These are phyloP conservation scores for Melanaphis sacchari DNA, from an alignment of 1,140 invertebrate species.

Conservation along the genomic window DNA sequence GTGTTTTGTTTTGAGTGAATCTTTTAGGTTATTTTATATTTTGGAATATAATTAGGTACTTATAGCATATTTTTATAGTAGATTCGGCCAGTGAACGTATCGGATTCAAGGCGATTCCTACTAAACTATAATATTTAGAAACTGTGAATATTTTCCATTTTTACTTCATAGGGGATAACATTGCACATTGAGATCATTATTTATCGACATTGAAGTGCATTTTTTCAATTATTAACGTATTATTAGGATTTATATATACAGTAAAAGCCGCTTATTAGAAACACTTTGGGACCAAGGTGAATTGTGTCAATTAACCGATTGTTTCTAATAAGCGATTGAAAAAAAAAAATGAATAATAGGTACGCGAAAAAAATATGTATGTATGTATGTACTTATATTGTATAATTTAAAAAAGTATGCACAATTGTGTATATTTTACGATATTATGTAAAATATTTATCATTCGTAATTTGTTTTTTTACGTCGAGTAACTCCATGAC, in stretches of 20 bases:
- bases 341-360: too few species aligned
- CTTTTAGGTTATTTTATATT: not conserved
- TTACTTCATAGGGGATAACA: not conserved
- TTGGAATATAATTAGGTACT: not conserved
- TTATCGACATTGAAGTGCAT: not conserved
- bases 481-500: too few species aligned
- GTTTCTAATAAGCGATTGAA: too few species aligned
- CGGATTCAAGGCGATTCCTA: not conserved
- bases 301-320: too few species aligned
- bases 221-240: not conserved
- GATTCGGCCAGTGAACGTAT: not conserved
- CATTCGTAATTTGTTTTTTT: too few species aligned
- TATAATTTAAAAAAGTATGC: too few species aligned
- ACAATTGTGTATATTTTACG: too few species aligned
- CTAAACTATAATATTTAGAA: not conserved
- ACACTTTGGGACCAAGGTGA: too few species aligned
- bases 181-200: not conserved
- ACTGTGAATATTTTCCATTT: not conserved
- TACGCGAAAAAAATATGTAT: too few species aligned
- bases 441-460: too few species aligned
- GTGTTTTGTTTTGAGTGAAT: not conserved
- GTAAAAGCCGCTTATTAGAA: too few species aligned
- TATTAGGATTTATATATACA: not conserved
- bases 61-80: not conserved
- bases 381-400: too few species aligned